Base-by-base conservation (phyloP, 2,113 vertebrate genomes). In the Rhabdornis inornatus region DNA sequence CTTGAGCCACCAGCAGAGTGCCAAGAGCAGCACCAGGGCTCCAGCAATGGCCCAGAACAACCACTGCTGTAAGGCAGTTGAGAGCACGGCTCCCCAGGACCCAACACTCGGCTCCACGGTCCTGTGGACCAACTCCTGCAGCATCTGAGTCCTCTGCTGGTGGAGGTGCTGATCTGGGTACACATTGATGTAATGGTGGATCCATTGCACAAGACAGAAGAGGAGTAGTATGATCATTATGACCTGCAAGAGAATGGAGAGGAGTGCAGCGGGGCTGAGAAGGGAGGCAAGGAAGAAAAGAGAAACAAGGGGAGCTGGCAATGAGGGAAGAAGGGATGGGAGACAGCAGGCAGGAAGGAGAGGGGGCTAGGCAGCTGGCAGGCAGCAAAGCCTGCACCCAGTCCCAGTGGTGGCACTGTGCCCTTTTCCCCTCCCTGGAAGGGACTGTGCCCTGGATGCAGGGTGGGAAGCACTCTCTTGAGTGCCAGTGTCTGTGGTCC, bases 71-170 rank as follows among this genome's bases (percentile, higher is more conserved):
- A 76, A 13, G 7, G 14, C 24, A 55, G n/a, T 12, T 11, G n/a
- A 61, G 45, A 57, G 18, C 31, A 44, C 0, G 0, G 17, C 55
- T 61, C 14, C 25, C 61, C 70, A 35, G 21, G 40, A 25, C 6
- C 1, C 2, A 0, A 4, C 6, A 47, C 3, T 35, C 17, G 31
- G 30, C 40, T 31, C 40, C 25, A 7, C 1, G 1, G 21, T 9
- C 24, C 8, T 3, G 0, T 20, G 33, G 30, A 17, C 13, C n/a
- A 60, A 2, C 20, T 47, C 61, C 70, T 40, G 30, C 55, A 28
- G 31, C 30, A 31, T 15, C 24, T 1, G 3, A 42, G 9, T 18
- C n/a, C 56, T 55, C n/a, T 55, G 28, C n/a, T 53, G 45, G 24
- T 25, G 39, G 39, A 35, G 22, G 24, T 28, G 21, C 37, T 31